These are phyloP conservation scores for Rhinogobius similis DNA, from an alignment of 2,113 vertebrate genomes.

Conservation along the genomic window DNA sequence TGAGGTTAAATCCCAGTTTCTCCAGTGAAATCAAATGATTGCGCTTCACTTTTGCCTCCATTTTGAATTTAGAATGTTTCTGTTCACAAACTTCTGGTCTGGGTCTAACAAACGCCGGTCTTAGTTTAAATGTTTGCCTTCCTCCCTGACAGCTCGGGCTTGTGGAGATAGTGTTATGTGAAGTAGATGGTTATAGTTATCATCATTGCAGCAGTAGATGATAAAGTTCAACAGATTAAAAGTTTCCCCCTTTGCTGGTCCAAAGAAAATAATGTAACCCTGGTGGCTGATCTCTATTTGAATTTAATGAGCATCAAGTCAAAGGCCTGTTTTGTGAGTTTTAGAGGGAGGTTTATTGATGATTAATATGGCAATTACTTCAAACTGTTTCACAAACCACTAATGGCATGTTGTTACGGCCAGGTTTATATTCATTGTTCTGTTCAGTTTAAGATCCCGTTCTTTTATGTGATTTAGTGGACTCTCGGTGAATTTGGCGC, in stretches of 20 bases:
- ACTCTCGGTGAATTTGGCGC: neutral
- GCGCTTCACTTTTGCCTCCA: too few species aligned
- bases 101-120: too few species aligned
- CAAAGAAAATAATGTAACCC: neutral
- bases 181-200: neutral
- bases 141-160: too few species aligned
- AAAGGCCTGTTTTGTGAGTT: neutral
- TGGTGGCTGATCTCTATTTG: neutral
- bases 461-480: neutral
- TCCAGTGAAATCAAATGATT: too few species aligned
- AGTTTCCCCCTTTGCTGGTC: neutral
- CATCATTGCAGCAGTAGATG: neutral
- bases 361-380: neutral
- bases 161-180: neutral
- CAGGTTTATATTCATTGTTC: constrained; percentile 2
- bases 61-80: too few species aligned
- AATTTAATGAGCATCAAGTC: constrained; percentile 1
- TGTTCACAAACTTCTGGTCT: too few species aligned
- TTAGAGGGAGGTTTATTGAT: neutral
- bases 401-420: neutral
- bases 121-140: too few species aligned
- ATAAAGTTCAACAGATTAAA: neutral
- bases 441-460: neutral
- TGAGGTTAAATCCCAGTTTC: too few species aligned
- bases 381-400: neutral